Conservation (phyloP, 1,140 invertebrate genomes). For the Acarapis woodi region DNA sequence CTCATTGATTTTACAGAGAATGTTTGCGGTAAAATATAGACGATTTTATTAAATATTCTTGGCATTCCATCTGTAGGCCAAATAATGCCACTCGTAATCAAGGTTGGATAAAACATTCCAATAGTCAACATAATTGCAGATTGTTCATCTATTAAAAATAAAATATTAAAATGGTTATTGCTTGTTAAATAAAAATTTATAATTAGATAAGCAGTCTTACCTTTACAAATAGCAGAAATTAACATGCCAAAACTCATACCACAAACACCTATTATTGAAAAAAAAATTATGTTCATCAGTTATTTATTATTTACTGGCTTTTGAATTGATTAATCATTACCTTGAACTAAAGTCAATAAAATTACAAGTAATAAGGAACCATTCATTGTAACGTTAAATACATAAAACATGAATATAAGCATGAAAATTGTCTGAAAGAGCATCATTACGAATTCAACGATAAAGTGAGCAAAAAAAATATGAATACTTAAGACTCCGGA, state of each 20-base stretch:
- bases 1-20: conserved; percentile 61
- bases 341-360: conserved; percentile 6
- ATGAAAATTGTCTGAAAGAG: conserved; percentile 4
- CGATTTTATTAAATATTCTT: conserved; percentile 40
- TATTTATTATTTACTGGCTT: too few relatives aligned
- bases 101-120: conserved; percentile 66
- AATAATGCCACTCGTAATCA: conserved; percentile 47
- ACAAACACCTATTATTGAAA: too few relatives aligned
- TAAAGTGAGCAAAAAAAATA: conserved; percentile 13
- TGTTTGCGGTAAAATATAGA: conserved; percentile 54
- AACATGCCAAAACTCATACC: conserved; percentile 1
- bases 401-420: conserved; percentile 3
- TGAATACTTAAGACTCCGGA: conserved; percentile 31
- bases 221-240: conserved; percentile 3
- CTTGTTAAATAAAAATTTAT: neutral
- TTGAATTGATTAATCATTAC: too few relatives aligned
- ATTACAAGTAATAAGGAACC: conserved; percentile 7
- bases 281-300: too few relatives aligned
- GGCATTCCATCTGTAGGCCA: conserved; percentile 86
- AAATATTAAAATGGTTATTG: conserved; percentile 1
- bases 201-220: too few relatives aligned
- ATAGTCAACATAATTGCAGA: conserved; percentile 68
- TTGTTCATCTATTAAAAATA: conserved; percentile 25
- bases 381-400: conserved; percentile 4
- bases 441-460: conserved; percentile 3